Evolutionary conservation across 1,140 invertebrate genomes (phyloP), one percentile per base, ranked within the genome.

Genomic region (Nomia melanderi): DNA sequence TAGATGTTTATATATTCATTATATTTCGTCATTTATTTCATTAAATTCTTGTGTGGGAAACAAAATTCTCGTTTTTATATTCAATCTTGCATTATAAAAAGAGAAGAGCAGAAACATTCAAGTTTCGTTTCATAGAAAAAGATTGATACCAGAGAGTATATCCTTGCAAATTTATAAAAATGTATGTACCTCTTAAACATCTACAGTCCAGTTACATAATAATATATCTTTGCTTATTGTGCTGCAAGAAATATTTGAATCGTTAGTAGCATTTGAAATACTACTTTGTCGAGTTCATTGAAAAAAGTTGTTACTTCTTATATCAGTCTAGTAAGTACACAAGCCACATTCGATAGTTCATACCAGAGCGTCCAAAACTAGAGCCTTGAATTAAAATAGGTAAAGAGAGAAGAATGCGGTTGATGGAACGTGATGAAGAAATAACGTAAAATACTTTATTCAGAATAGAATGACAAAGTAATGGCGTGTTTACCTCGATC

Each of bases 281-380:
- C 47, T 44, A 62, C 17, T 59, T n/a, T 41, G 29, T 23, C 53
- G 47, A 67, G 72, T 36, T 54, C 53, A 53, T 50, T n/a, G 50
- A 41, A 44, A 72, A 41, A 41, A 72, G 41, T 29, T 57, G 8
- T 36, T 36, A 20, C 67, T 78, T 6, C 17, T 41, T 2, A 31
- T 57, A 70, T 75, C 69, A 70, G 70, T 82, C 60, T 82, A 82
- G 25, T 83, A 83, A 83, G 81, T 83, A 83, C 81, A 78, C 54
- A 60, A 70, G 65, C 75, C 75, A 70, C 6, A 14, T 59, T 7
- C 33, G 50, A 56, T 25, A 53, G 39, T 72, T n/a, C 17, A 27
- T 11, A 5, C 31, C 60, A 23, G 33, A 66, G 7, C 54, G 3
- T 31, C 4, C 27, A 25, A 57, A 41, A 63, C 29, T 31, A 39